These are phyloP conservation scores for Manduca sexta DNA, from an alignment of 1,140 invertebrate genomes.

Conservation along the genomic window DNA sequence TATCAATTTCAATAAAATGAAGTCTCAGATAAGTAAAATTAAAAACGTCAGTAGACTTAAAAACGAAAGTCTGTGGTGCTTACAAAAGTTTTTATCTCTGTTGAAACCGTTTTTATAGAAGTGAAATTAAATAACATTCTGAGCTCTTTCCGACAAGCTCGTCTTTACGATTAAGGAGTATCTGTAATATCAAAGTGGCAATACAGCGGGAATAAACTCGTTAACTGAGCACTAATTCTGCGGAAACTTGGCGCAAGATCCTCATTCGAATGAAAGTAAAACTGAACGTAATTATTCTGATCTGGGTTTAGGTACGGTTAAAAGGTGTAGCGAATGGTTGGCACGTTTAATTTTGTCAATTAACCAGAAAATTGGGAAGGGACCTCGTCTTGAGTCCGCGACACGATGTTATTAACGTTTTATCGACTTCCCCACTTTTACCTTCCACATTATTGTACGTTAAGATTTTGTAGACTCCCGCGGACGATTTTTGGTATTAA, in stretches of 20 bases:
- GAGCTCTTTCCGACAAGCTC: not conserved
- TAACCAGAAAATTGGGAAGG: constrained; percentile 47
- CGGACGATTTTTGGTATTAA: not conserved
- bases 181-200: constrained; percentile 12
- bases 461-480: too few relatives aligned
- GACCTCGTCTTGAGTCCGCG: constrained; percentile 18
- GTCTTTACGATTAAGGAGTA: not conserved
- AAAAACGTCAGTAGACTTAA: too few relatives aligned
- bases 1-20: too few relatives aligned
- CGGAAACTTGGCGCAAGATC: constrained; percentile 22
- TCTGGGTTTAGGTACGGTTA: constrained; percentile 40
- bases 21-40: too few relatives aligned
- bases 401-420: constrained; percentile 22
- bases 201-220: constrained; percentile 20
- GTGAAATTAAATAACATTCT: too few relatives aligned
- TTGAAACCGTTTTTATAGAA: too few relatives aligned
- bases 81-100: too few relatives aligned
- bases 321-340: constrained; percentile 40
- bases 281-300: constrained; percentile 46
- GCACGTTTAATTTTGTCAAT: constrained; percentile 55
- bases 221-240: constrained; percentile 29
- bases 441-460: not conserved
- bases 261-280: constrained; percentile 44
- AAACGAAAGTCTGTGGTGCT: too few relatives aligned
- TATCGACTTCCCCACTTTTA: constrained; percentile 7